phyloP scores from a whole-genome alignment of 2,888 invertebrate genomes.

The Tholera decimalis region DNA sequence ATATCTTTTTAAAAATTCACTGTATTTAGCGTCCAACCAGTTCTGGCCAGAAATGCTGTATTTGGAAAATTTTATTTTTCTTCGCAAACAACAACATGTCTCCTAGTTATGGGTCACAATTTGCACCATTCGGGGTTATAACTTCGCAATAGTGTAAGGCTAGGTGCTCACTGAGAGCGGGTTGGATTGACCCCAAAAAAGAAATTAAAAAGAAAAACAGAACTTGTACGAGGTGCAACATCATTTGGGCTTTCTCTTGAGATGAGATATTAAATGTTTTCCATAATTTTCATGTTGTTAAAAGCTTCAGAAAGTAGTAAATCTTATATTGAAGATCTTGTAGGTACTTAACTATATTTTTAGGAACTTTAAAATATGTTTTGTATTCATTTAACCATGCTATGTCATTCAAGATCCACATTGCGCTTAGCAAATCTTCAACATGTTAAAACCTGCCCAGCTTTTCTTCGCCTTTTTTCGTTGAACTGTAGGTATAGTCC shows the following conservation, averaged over 20 bases:
- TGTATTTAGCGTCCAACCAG: constrained; percentile 47
- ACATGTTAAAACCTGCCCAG: background rate
- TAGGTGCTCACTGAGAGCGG: constrained; percentile 51
- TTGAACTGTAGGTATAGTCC: background rate
- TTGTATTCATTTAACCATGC: background rate
- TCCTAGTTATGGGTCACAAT: constrained; percentile 89
- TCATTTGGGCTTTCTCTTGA: too few species aligned
- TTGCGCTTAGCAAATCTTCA: background rate
- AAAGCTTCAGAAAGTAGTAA: background rate
- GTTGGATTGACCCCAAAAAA: constrained; percentile 21
- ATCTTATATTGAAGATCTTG: background rate
- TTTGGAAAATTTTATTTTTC: constrained; percentile 79
- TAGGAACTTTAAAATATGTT: too few species aligned
- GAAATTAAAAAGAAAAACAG: too few species aligned
- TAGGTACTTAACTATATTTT: too few species aligned
- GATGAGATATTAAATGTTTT: background rate
- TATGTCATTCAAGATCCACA: background rate
- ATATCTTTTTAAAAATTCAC: constrained; percentile 30
- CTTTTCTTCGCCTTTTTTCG: background rate
- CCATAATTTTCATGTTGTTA: background rate
- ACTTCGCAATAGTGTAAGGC: constrained; percentile 75
- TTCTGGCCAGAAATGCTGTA: constrained; percentile 65
- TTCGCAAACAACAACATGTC: constrained; percentile 81
- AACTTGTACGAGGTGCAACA: background rate
- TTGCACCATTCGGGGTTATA: constrained; percentile 88